Percentiles rank a stretch among this genome's conserved stretches.
phyloP scores from a whole-genome alignment of 2,113 vertebrate species.

The Brevimyrus niger region DNA sequence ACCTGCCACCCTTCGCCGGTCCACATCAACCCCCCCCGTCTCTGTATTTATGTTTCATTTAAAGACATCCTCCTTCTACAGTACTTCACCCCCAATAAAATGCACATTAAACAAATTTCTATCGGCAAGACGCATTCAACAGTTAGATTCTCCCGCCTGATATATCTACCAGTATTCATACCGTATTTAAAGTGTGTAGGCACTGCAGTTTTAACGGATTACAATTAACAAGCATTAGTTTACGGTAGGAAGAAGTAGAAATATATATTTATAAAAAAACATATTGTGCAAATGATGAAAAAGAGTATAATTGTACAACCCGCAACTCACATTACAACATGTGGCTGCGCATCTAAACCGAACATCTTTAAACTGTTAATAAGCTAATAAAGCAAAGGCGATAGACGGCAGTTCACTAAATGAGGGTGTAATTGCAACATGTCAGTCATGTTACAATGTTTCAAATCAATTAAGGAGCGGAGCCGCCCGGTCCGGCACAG shows the following conservation, averaged over 20 bases:
- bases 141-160: background rate
- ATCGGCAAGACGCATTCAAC: background rate
- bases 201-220: background rate
- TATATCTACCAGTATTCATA: background rate
- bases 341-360: background rate
- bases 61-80: background rate
- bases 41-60: background rate
- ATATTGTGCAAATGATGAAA: background rate
- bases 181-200: background rate
- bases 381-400: background rate
- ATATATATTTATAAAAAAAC: background rate
- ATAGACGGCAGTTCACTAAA: background rate
- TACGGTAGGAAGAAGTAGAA: background rate
- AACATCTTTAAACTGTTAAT: background rate
- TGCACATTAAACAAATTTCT: background rate
- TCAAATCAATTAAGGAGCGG: background rate
- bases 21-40: background rate
- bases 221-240: background rate
- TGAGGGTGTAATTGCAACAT: background rate
- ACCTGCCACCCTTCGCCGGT: background rate
- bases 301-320: background rate
- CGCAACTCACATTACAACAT: background rate
- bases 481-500: background rate
- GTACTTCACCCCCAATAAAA: background rate
- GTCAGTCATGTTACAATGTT: background rate